phyloP scores from a whole-genome alignment of 2,888 invertebrate genomes.

The Yponomeuta cagnagella region DNA sequence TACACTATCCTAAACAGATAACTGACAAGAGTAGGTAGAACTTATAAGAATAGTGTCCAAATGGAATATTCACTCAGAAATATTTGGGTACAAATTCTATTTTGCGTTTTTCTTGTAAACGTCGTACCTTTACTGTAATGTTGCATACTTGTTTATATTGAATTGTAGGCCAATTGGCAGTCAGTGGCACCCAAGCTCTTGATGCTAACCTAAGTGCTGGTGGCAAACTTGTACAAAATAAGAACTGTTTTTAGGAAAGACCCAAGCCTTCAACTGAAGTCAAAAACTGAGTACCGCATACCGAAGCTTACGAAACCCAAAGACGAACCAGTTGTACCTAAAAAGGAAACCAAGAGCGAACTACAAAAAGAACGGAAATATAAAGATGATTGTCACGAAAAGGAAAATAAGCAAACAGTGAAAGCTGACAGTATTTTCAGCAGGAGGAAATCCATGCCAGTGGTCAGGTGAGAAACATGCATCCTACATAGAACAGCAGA shows the following conservation, averaged over 20 bases:
- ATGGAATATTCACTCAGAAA: no score
- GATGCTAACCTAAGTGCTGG: no score
- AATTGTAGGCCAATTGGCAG: no score
- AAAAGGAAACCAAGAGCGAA: neutral
- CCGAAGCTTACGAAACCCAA: neutral
- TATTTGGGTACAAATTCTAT: no score
- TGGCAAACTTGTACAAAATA: neutral
- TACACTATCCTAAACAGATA: no score
- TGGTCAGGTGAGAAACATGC: conserved; percentile 32
- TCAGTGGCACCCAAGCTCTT: no score
- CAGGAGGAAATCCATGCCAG: conserved; percentile 51
- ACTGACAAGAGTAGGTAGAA: no score
- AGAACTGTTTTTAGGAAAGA: neutral
- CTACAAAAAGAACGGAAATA: neutral
- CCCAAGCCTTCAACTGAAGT: neutral
- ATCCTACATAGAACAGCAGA: no score
- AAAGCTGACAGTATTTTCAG: conserved; percentile 17
- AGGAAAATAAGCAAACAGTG: conserved; percentile 13
- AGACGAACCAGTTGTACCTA: neutral
- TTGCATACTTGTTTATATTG: no score
- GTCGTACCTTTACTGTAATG: no score
- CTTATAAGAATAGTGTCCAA: no score
- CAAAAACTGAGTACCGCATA: neutral
- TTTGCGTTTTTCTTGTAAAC: no score
- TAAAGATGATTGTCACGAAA: conserved; percentile 16